Evolutionary conservation across 2,113 vertebrate species (phyloP).

Genomic region (Thomomys bottae): DNA sequence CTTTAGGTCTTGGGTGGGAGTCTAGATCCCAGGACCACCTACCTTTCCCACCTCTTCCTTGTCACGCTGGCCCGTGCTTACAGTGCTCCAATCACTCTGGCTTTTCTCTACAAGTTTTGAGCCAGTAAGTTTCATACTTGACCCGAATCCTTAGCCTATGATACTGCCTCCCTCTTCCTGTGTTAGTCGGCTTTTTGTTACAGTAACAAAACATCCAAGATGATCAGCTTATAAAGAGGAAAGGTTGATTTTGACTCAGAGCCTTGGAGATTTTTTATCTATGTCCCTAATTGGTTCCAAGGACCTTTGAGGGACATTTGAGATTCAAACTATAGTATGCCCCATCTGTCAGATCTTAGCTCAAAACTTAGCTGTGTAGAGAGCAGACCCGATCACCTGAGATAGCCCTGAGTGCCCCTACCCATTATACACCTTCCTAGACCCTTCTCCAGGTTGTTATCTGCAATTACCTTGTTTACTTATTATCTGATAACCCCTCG

Average conservation of each 20-base stretch:
- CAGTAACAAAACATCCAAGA: neutral
- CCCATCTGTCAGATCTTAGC: neutral
- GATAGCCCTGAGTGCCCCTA: neutral
- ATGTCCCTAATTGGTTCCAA: neutral
- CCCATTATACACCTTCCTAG: neutral
- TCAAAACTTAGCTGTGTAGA: neutral
- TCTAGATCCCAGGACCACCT: neutral
- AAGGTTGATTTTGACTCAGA: neutral
- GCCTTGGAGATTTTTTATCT: neutral
- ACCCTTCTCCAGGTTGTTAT: neutral
- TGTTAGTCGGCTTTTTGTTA: neutral
- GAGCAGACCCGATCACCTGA: neutral
- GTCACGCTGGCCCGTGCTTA: rapidly evolving
- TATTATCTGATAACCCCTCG: neutral
- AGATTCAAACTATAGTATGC: neutral
- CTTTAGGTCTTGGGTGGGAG: neutral
- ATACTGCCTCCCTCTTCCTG: neutral
- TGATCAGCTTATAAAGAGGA: neutral
- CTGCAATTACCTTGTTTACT: neutral
- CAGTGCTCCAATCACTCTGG: neutral
- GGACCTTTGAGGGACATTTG: neutral
- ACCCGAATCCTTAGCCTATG: neutral
- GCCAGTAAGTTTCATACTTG: neutral
- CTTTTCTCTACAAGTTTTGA: neutral
- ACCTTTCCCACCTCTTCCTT: neutral